A percentile compares a stretch with the other conserved stretches of the same genome.
These are phyloP conservation scores for Xenopus petersii DNA, from an alignment of 2,797 vertebrate genomes.

Conservation along the genomic window DNA sequence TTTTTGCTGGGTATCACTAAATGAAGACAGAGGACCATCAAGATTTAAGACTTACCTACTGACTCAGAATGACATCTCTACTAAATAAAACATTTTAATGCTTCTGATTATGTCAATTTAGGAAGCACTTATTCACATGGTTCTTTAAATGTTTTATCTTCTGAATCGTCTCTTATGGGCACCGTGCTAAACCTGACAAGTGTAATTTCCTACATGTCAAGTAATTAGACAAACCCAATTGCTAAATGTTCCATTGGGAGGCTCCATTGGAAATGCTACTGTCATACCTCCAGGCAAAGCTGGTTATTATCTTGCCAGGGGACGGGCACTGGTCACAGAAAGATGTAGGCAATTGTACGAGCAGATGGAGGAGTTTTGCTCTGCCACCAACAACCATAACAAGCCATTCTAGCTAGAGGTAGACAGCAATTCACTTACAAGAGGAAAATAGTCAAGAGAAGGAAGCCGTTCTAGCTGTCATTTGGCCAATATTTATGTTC, in stretches of 20 bases:
- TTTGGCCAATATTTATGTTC: too few species aligned
- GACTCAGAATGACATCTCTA: too few species aligned
- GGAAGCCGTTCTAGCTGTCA: too few species aligned
- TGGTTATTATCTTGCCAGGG: slow-evolving; percentile 4
- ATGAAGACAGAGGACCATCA: too few species aligned
- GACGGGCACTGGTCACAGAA: neutral
- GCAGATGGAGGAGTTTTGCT: slow-evolving; percentile 1
- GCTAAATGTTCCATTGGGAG: neutral
- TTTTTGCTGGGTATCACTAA: too few species aligned
- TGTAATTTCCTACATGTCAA: slow-evolving; percentile 12
- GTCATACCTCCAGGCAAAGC: neutral
- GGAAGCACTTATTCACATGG: too few species aligned
- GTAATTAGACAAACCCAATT: slow-evolving; percentile 24
- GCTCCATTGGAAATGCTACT: slow-evolving; percentile 15
- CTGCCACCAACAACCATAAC: too few species aligned
- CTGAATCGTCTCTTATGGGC: neutral
- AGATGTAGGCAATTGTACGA: slow-evolving; percentile 11
- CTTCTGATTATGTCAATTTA: too few species aligned
- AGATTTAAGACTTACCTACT: too few species aligned
- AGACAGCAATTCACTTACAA: too few species aligned
- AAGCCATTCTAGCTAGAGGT: neutral
- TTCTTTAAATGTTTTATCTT: slow-evolving; percentile 1
- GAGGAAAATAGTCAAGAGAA: too few species aligned
- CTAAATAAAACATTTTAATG: too few species aligned
- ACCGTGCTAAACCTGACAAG: slow-evolving; percentile 5